Evolutionary conservation across 2,113 vertebrate genomes (phyloP).

Genomic region (Balaeniceps rex): DNA sequence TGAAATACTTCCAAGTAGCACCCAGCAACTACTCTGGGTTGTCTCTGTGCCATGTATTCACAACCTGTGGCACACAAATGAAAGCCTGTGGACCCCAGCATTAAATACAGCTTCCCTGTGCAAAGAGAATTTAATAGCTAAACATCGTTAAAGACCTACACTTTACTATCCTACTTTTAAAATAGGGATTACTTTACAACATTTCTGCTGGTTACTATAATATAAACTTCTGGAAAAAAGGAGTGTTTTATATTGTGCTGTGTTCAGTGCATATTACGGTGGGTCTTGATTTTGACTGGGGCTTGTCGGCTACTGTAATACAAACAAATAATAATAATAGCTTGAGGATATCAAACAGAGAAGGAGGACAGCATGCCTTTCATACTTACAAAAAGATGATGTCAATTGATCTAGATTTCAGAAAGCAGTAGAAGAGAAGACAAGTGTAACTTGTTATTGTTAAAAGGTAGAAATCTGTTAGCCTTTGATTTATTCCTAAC

Average conservation of each 20-base stretch:
- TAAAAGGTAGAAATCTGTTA: slow-evolving; percentile 50
- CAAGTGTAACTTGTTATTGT: slow-evolving; percentile 64
- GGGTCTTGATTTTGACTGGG: slow-evolving; percentile 28
- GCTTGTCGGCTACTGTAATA: neutral
- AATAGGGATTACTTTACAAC: neutral
- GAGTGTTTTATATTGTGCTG: neutral
- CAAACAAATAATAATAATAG: slow-evolving; percentile 63
- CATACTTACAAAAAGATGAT: slow-evolving; percentile 64
- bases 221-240: neutral
- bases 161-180: neutral
- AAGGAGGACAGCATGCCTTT: slow-evolving; percentile 45
- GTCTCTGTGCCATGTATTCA: neutral
- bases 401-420: slow-evolving; percentile 65
- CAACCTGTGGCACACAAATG: neutral
- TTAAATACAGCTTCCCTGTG: neutral
- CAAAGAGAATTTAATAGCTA: neutral
- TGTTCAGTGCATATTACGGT: neutral
- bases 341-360: slow-evolving; percentile 58
- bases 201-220: neutral
- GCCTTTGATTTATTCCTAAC: slow-evolving; percentile 67
- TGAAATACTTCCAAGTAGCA: neutral
- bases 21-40: neutral
- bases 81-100: neutral
- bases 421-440: slow-evolving; percentile 61
- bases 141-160: neutral